Percentiles rank a stretch among this genome's conserved stretches.
These are phyloP conservation scores for Oncorhynchus masou DNA, from an alignment of 2,113 vertebrate genomes.

Conservation along the genomic window DNA sequence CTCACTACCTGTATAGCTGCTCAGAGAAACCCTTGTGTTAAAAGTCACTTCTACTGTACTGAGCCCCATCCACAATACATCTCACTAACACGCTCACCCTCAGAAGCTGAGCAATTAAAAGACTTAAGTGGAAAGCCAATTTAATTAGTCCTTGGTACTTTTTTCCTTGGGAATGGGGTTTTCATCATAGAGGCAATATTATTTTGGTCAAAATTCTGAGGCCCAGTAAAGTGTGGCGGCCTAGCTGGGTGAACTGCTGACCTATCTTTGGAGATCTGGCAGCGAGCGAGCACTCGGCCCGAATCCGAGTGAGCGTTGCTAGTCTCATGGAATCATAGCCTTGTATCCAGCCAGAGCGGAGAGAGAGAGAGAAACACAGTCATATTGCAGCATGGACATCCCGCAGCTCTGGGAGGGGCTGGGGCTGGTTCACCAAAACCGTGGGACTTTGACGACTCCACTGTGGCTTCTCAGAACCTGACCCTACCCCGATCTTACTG, in stretches of 20 bases:
- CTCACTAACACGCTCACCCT: not conserved
- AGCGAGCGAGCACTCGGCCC: not conserved
- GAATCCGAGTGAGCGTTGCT: slow-evolving; percentile 16
- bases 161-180: not conserved
- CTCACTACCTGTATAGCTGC: slow-evolving; percentile 19
- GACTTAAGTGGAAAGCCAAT: not conserved
- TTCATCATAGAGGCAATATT: not conserved
- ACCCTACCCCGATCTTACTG: slow-evolving; percentile 6
- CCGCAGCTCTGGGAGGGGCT: not conserved
- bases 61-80: slow-evolving; percentile 5
- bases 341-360: not conserved
- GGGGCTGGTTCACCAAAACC: not conserved
- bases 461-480: slow-evolving; percentile 31
- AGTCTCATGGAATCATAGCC: slow-evolving; percentile 31
- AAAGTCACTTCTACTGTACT: not conserved
- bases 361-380: slow-evolving; percentile 1
- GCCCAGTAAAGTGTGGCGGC: not conserved
- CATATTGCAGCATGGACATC: not conserved
- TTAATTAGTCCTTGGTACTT: not conserved
- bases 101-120: not conserved
- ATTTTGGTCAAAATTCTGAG: not conserved
- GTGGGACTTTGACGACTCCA: not conserved
- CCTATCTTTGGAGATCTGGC: not conserved
- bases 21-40: slow-evolving; percentile 18
- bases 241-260: not conserved